phyloP scores from a whole-genome alignment of 2,113 vertebrate species.

The Chamaea fasciata region DNA sequence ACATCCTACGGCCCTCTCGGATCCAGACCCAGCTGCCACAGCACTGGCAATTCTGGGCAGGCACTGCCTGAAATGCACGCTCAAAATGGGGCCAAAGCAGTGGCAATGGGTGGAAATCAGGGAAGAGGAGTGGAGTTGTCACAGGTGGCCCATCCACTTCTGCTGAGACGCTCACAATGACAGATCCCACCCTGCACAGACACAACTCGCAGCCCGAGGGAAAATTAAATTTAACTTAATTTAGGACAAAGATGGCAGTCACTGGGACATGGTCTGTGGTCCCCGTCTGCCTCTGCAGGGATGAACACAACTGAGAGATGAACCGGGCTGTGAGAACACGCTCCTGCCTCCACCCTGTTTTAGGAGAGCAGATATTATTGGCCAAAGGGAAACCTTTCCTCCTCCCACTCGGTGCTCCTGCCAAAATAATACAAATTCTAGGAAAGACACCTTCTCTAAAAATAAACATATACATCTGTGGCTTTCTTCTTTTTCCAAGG shows the following conservation, averaged over 20 bases:
- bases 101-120: neutral
- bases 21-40: neutral
- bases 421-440: neutral
- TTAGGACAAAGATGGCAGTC: neutral
- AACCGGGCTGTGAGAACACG: neutral
- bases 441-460: constrained; percentile 15
- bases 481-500: constrained; percentile 15
- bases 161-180: neutral
- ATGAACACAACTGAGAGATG: neutral
- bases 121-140: neutral
- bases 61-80: neutral
- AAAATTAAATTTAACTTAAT: neutral
- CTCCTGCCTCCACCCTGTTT: neutral
- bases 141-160: rapidly evolving
- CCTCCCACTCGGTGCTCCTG: neutral
- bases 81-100: rapidly evolving
- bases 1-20: rapidly evolving
- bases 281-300: neutral
- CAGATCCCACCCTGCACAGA: neutral
- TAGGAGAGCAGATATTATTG: neutral
- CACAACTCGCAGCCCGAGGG: neutral
- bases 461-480: neutral
- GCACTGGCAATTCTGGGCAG: neutral
- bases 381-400: neutral
- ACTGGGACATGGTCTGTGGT: neutral